These are phyloP conservation scores for Pangasius larnaudii DNA, from an alignment of 2,797 vertebrate genomes.

Conservation along the genomic window DNA sequence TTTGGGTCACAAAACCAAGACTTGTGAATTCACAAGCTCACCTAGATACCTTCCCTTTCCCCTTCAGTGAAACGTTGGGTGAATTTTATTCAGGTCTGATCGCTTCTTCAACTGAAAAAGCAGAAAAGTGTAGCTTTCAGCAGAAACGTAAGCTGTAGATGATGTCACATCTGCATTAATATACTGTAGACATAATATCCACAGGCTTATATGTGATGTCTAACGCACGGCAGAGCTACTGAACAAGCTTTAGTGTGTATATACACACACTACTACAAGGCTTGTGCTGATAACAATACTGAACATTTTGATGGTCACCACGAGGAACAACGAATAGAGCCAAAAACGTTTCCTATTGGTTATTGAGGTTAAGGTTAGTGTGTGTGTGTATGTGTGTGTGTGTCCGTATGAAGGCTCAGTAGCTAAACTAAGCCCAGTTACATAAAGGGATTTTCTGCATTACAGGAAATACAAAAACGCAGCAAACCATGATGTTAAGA, in stretches of 20 bases:
- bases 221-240: neutral
- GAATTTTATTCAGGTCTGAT: neutral
- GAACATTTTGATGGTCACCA: too few relatives aligned
- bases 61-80: neutral
- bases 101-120: neutral
- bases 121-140: neutral
- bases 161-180: neutral
- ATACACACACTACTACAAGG: too few relatives aligned
- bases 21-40: neutral
- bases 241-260: neutral
- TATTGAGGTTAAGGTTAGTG: neutral
- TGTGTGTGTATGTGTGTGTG: neutral
- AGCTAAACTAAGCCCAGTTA: slow-evolving; percentile 10
- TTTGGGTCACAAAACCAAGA: too few relatives aligned
- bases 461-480: slow-evolving; percentile 17
- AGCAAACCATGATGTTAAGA: neutral
- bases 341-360: too few relatives aligned
- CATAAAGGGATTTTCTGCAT: slow-evolving; percentile 47
- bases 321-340: too few relatives aligned
- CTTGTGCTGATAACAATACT: neutral
- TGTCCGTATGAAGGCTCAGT: neutral
- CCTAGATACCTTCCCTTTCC: neutral
- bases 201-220: neutral
- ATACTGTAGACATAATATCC: neutral
- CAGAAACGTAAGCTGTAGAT: neutral